Evolutionary conservation across 2,888 invertebrate species (phyloP).

Genomic region (Luperina nickerlii): DNA sequence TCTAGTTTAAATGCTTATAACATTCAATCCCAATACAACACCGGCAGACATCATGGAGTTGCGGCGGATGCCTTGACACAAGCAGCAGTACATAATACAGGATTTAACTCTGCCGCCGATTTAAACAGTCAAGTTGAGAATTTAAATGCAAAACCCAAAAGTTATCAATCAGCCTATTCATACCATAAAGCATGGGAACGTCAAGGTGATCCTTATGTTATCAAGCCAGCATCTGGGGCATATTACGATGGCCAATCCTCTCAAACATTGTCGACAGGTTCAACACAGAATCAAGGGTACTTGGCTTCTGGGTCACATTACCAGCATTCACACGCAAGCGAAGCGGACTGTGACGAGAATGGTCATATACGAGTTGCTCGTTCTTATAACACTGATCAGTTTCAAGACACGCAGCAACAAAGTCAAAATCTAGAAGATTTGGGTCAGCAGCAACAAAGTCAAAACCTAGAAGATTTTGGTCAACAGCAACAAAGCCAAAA

Average conservation of each 20-base stretch:
- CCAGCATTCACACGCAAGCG: slow-evolving; percentile 68
- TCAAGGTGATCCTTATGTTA: slow-evolving; percentile 88
- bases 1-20: slow-evolving; percentile 66
- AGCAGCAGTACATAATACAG: slow-evolving; percentile 41
- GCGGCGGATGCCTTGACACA: slow-evolving; percentile 64
- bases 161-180: slow-evolving; percentile 87
- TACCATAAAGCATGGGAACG: slow-evolving; percentile 89
- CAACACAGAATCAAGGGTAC: slow-evolving; percentile 71
- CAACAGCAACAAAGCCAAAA: slow-evolving; percentile 35
- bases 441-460: slow-evolving; percentile 31
- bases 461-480: slow-evolving; percentile 35
- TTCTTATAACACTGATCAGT: slow-evolving; percentile 72
- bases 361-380: slow-evolving; percentile 80
- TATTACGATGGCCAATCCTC: slow-evolving; percentile 72
- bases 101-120: slow-evolving; percentile 55
- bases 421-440: slow-evolving; percentile 59
- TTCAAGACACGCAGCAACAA: slow-evolving; percentile 66
- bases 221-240: slow-evolving; percentile 78
- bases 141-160: slow-evolving; percentile 80
- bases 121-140: slow-evolving; percentile 71
- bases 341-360: slow-evolving; percentile 77
- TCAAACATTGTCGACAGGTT: slow-evolving; percentile 74
- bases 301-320: slow-evolving; percentile 75
- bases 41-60: slow-evolving; percentile 54
- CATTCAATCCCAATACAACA: slow-evolving; percentile 64